Evolutionary conservation across 2,888 invertebrate species (phyloP).

Genomic region (Blastobasis lacticolella): DNA sequence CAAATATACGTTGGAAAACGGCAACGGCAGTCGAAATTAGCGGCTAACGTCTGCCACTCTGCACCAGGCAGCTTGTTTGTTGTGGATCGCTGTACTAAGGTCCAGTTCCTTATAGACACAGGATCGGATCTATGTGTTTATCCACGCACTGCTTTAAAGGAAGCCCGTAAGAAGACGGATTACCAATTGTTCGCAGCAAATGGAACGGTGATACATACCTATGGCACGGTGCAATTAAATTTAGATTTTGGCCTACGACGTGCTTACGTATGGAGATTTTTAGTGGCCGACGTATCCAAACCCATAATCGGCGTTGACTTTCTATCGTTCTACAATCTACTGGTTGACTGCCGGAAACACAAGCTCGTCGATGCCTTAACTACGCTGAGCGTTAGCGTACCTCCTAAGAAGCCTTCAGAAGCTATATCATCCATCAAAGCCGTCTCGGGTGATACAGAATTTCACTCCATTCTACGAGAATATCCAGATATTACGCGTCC

Average conservation of each 20-base stretch:
- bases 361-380: constrained; percentile 15
- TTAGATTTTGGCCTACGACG: constrained; percentile 1
- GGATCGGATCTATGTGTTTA: no score
- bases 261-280: constrained; percentile 22
- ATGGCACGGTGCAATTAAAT: background rate
- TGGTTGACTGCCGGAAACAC: constrained; percentile 23
- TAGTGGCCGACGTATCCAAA: constrained; percentile 12
- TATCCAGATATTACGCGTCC: background rate
- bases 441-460: background rate
- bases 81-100: constrained; percentile 8
- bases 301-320: constrained; percentile 34
- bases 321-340: constrained; percentile 20
- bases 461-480: background rate
- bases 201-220: background rate
- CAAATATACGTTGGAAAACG: constrained; percentile 7
- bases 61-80: constrained; percentile 4
- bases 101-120: background rate
- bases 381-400: constrained; percentile 1
- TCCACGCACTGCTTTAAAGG: no score
- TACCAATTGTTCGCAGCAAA: background rate
- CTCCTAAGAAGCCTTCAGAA: background rate
- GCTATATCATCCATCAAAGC: background rate
- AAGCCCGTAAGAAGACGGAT: background rate
- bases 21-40: constrained; percentile 13
- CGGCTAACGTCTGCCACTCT: constrained; percentile 12